phyloP scores from a whole-genome alignment of 2,888 invertebrate genomes.

The Stictocephala bisonia region DNA sequence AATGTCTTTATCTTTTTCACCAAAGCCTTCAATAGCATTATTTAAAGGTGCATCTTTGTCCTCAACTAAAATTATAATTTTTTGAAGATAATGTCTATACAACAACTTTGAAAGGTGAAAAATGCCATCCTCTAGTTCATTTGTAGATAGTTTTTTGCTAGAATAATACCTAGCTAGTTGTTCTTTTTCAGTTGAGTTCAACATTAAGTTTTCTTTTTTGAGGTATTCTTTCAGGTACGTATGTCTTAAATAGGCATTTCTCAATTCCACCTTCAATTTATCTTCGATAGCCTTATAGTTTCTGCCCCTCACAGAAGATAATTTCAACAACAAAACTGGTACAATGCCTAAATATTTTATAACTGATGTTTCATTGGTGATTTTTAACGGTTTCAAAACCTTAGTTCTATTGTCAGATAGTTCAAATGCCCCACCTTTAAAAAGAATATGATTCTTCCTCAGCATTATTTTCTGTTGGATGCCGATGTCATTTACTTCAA shows the following conservation, averaged over 20 bases:
- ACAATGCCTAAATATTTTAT: slow-evolving; percentile 18
- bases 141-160: not conserved
- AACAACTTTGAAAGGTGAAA: not conserved
- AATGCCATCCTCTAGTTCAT: not conserved
- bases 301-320: not conserved
- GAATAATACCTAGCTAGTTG: slow-evolving; percentile 4
- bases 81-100: slow-evolving; percentile 1
- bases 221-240: not conserved
- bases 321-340: slow-evolving; percentile 8
- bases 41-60: slow-evolving; percentile 1
- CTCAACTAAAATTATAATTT: slow-evolving; percentile 12
- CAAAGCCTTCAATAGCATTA: slow-evolving; percentile 5
- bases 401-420: not conserved
- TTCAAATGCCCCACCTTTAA: not conserved
- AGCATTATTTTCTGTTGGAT: slow-evolving; percentile 4
- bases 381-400: slow-evolving; percentile 16
- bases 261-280: slow-evolving; percentile 13
- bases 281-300: slow-evolving; percentile 15
- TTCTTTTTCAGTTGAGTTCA: slow-evolving; percentile 11
- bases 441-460: not conserved
- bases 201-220: not conserved
- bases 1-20: not conserved
- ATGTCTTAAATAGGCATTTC: not conserved
- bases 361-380: not conserved
- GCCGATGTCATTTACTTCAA: slow-evolving; percentile 1